These are phyloP conservation scores for Rhabdomys dilectus DNA, from an alignment of 2,113 vertebrate species.

Conservation along the genomic window DNA sequence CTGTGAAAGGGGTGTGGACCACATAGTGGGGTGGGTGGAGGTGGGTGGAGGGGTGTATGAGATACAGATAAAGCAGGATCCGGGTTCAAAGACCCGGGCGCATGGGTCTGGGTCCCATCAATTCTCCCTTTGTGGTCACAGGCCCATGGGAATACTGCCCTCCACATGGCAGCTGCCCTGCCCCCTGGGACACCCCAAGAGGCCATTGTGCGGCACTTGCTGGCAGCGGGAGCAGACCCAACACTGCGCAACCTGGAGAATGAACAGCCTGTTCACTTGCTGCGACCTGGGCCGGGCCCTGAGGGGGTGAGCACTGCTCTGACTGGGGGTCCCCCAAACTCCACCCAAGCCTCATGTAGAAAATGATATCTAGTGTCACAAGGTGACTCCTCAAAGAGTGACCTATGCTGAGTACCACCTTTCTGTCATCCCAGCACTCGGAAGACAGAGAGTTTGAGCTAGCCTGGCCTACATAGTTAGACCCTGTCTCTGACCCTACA, in stretches of 20 bases:
- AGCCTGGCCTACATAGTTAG: background rate
- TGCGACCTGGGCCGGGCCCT: constrained; percentile 89
- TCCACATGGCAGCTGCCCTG: constrained; percentile 96
- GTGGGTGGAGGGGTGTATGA: rapidly evolving
- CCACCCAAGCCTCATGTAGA: background rate
- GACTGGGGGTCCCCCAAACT: background rate
- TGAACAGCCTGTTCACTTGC: constrained; percentile 92
- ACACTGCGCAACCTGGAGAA: constrained; percentile 95
- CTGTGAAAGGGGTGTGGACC: too few species aligned
- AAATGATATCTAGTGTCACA: background rate
- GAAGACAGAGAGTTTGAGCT: background rate
- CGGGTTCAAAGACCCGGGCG: background rate
- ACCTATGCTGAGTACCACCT: background rate
- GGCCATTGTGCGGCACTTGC: constrained; percentile 90
- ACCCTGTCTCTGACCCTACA: background rate
- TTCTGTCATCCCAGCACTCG: background rate
- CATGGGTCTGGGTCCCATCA: background rate
- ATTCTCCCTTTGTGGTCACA: constrained; percentile 59
- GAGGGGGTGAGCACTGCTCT: constrained; percentile 88
- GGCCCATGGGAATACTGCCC: constrained; percentile 95
- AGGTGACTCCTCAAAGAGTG: background rate
- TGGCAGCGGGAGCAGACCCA: constrained; percentile 91
- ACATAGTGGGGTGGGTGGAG: background rate
- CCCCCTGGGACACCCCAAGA: constrained; percentile 89
- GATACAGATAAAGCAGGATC: rapidly evolving